These are phyloP conservation scores for Mesaphorura yosii DNA, from an alignment of 1,140 invertebrate species.

Conservation along the genomic window DNA sequence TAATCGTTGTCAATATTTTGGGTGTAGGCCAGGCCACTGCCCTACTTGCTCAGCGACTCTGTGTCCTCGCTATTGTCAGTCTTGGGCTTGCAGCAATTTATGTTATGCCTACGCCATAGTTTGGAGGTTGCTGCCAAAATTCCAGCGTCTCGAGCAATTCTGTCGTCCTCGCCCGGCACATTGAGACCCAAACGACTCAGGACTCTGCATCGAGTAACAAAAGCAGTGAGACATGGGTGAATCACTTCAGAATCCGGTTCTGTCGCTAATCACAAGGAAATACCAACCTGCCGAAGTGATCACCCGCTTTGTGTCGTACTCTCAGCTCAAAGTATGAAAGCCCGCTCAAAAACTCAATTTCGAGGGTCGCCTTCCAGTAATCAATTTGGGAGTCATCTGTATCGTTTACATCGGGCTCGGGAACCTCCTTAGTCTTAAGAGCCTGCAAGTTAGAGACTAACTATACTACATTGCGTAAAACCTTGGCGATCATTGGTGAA, in stretches of 20 bases:
- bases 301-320: constrained; percentile 9
- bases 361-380: constrained; percentile 6
- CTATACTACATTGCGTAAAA: too few relatives aligned
- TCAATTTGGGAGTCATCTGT: constrained; percentile 18
- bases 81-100: background rate
- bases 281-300: constrained; percentile 11
- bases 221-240: too few relatives aligned
- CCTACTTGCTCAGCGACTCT: too few relatives aligned
- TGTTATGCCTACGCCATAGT: background rate
- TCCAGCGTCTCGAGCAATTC: background rate
- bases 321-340: constrained; percentile 25
- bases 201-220: background rate
- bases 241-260: too few relatives aligned
- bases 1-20: too few relatives aligned
- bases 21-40: too few relatives aligned
- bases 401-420: constrained; percentile 14
- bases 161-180: background rate
- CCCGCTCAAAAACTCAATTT: constrained; percentile 25
- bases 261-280: too few relatives aligned
- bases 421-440: constrained; percentile 7
- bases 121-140: background rate
- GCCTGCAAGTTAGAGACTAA: too few relatives aligned
- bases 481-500: background rate
- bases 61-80: background rate
- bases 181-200: background rate